Conservation (phyloP, 1,140 invertebrate genomes). For the Hyles vespertilio region DNA sequence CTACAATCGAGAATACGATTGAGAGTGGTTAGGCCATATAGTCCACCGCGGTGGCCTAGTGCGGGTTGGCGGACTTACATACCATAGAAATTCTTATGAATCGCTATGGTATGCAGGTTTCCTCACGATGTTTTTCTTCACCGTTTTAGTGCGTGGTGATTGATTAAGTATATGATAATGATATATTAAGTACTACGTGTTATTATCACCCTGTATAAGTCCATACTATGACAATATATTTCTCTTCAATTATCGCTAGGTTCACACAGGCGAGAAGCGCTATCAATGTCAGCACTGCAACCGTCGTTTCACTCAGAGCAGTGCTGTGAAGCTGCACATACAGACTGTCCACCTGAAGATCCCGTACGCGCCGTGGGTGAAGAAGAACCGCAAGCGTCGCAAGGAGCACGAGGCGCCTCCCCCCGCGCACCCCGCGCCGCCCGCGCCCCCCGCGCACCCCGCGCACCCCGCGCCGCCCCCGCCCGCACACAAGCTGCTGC, state of each 20-base stretch:
- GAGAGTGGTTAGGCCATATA: no score
- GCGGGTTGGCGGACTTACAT: no score
- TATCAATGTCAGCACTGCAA: slow-evolving; percentile 61
- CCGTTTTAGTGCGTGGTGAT: no score
- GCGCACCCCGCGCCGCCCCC: slow-evolving; percentile 11
- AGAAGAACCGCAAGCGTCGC: slow-evolving; percentile 60
- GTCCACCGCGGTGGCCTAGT: no score
- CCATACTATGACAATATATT: no score
- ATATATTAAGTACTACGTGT: no score
- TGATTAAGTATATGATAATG: no score
- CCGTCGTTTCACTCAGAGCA: slow-evolving; percentile 64
- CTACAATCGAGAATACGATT: no score
- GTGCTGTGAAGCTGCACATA: slow-evolving; percentile 63
- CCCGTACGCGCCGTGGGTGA: slow-evolving; percentile 65
- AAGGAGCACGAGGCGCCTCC: slow-evolving; percentile 25
- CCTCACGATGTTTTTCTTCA: no score
- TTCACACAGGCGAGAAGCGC: slow-evolving; percentile 61
- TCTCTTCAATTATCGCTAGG: slow-evolving; percentile 25
- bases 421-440: slow-evolving; percentile 11
- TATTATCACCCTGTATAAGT: no score
- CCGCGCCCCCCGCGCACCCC: background rate
- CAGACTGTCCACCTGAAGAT: slow-evolving; percentile 68
- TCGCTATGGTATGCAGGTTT: no score
- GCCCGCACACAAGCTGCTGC: slow-evolving; percentile 24
- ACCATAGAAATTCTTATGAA: no score